phyloP scores from a whole-genome alignment of 2,888 invertebrate genomes.

The Beris morrisii region DNA sequence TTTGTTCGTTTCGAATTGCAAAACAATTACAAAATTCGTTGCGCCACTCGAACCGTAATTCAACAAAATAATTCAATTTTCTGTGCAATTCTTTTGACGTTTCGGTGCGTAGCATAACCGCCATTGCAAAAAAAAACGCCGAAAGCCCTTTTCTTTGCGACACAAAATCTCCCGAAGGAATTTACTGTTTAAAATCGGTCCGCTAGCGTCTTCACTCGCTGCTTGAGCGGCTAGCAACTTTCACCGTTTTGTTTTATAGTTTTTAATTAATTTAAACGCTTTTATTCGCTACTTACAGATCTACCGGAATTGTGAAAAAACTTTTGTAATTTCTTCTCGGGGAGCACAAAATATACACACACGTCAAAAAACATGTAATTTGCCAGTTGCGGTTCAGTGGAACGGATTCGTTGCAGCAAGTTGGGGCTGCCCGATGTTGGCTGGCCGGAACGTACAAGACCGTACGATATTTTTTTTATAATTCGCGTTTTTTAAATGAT shows the following conservation, averaged over 20 bases:
- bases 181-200: too few relatives aligned
- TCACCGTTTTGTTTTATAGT: too few relatives aligned
- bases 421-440: background rate
- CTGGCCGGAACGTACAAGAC: background rate
- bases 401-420: background rate
- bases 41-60: background rate
- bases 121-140: constrained; percentile 33
- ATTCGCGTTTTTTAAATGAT: too few relatives aligned
- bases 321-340: constrained; percentile 18
- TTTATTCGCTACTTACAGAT: constrained; percentile 18
- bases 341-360: constrained; percentile 30
- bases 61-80: background rate
- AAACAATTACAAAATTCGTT: too few relatives aligned
- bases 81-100: constrained; percentile 26
- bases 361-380: constrained; percentile 28
- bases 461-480: too few relatives aligned
- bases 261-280: too few relatives aligned
- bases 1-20: too few relatives aligned
- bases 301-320: constrained; percentile 25
- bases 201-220: too few relatives aligned
- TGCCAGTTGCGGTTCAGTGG: constrained; percentile 12
- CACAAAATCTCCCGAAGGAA: too few relatives aligned
- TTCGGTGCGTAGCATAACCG: constrained; percentile 23
- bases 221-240: too few relatives aligned
- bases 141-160: constrained; percentile 12